Base-by-base conservation (phyloP, 2,797 vertebrate species). In the Centropyge bicolor region DNA sequence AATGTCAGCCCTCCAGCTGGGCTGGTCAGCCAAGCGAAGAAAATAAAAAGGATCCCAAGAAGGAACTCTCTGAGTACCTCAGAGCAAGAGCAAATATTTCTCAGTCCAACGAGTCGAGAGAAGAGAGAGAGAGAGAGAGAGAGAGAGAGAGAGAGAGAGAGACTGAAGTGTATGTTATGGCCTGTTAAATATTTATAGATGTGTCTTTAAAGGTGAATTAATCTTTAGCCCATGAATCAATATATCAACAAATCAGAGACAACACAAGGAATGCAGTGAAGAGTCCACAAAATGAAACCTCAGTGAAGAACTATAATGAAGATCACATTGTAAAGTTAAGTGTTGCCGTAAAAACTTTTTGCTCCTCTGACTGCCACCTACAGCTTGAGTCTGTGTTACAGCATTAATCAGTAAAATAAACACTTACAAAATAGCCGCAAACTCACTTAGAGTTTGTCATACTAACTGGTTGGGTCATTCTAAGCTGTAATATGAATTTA, bases 171-270 rank as follows among this genome's bases (percentile, higher is more conserved):
- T 80, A 82, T 66, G 66, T 61, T 78, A 85, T 87, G 86, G 79
- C 73, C 82, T 78, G 70, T 91, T 90, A 80, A 90, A 90, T 91
- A 92, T 90, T 87, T 85, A 91, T 89, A 88, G 59, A 88, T 77
- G 71, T 84, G 80, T 76, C 83, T 89, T 82, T 84, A 85, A 81
- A 86, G 81, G 82, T 71, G 61, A 85, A 85, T 56, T 59, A 19
- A 73, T 88, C 80, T 78, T 86, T 67, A 86, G 70, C 87, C 81
- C 74, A 77, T 69, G 51, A 84, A 82, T 80, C 74, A 70, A 68
- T 52, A 68, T 36, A 78, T 88, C 69, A 84, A 85, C 78, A 83
- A 79, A 88, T 78, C 80, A 65, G 73, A 82, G 82, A 90, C 79
- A 76, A 81, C 70, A 80, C 79, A 82, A 83, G 62, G 54, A 86